These are phyloP conservation scores for Cladopsammia gracilis DNA, from an alignment of 64 coral and sea anemone genomes.

Conservation along the genomic window DNA sequence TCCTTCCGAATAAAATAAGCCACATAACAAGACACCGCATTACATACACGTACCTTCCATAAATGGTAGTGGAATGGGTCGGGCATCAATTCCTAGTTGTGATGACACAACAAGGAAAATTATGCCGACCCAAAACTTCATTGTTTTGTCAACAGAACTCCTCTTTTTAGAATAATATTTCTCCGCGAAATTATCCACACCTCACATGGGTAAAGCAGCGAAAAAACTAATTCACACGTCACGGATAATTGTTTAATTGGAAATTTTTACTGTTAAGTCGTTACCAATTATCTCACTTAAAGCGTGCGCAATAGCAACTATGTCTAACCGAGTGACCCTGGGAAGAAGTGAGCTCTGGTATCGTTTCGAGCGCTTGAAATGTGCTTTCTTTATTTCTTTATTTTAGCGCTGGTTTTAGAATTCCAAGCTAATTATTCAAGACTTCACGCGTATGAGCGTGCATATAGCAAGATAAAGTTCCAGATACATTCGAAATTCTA, in stretches of 20 bases:
- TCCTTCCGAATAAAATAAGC: no score
- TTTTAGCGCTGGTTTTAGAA: no score
- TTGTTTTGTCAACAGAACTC: background rate
- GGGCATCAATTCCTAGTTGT: slow-evolving; percentile 22
- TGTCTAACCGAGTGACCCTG: no score
- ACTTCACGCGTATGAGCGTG: no score
- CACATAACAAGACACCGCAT: no score
- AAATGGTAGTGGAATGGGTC: background rate
- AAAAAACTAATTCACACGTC: background rate
- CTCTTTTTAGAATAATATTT: background rate
- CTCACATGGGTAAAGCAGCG: background rate
- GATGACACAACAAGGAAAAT: slow-evolving; percentile 22
- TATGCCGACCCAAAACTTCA: slow-evolving; percentile 29
- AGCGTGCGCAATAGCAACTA: no score
- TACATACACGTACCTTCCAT: background rate
- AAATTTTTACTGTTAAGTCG: background rate
- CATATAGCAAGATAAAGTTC: no score
- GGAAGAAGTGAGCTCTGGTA: no score
- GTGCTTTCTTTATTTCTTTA: no score
- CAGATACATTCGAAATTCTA: no score
- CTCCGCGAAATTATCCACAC: background rate
- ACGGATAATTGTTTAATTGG: background rate
- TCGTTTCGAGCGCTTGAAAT: no score
- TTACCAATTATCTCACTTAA: background rate
- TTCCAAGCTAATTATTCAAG: no score